Percentiles rank a stretch among this genome's conserved stretches.
Conservation (phyloP, 2,888 invertebrate genomes). For the Polydesmus complanatus region DNA sequence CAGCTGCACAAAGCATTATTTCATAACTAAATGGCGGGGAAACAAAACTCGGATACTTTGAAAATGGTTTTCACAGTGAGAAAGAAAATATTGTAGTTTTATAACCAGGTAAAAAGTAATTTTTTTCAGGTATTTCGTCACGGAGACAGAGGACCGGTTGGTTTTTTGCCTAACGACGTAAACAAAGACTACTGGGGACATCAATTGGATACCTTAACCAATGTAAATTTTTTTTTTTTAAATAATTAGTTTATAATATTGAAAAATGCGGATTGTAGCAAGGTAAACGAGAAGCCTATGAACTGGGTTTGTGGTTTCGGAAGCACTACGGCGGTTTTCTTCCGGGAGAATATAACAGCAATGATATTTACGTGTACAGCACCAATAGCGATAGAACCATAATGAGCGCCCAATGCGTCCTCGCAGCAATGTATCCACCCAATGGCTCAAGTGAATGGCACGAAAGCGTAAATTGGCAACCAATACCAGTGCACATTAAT, state of each 20-base stretch:
- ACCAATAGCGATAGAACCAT: background rate
- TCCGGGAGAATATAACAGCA: background rate
- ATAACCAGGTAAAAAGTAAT: too few species aligned
- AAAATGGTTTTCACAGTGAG: background rate
- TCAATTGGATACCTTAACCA: too few species aligned
- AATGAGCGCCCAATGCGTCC: background rate
- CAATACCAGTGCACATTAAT: background rate
- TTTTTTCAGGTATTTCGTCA: background rate
- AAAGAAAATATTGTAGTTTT: background rate
- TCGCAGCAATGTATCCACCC: background rate
- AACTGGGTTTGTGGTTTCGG: background rate
- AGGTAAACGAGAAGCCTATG: background rate
- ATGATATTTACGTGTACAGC: background rate
- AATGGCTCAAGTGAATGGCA: background rate
- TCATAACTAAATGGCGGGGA: background rate
- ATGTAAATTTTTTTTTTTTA: background rate
- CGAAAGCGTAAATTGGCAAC: background rate
- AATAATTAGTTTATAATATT: background rate
- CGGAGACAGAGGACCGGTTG: background rate
- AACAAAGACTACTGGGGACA: too few species aligned
- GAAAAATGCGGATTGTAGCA: background rate
- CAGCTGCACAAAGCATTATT: too few species aligned
- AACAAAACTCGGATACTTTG: background rate
- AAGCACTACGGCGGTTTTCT: background rate
- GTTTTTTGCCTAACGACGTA: too few species aligned